These are phyloP conservation scores for Ptilonorhynchus violaceus DNA, from an alignment of 2,113 vertebrate genomes.

Conservation along the genomic window DNA sequence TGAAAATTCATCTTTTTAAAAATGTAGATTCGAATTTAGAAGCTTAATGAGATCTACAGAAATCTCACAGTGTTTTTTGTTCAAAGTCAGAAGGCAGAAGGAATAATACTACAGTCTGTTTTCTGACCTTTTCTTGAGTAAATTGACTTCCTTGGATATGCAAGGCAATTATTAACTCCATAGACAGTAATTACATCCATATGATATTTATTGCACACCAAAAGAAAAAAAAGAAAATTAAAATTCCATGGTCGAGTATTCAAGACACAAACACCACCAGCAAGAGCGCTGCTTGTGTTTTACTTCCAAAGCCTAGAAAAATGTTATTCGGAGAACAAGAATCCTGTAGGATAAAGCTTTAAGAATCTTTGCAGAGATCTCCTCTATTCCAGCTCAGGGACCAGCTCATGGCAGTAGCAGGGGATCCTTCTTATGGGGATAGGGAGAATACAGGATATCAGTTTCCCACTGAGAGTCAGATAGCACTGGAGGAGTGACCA, in stretches of 20 bases:
- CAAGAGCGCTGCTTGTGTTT: not conserved
- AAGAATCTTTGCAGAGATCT: not conserved
- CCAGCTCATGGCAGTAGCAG: not conserved
- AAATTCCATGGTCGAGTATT: not conserved
- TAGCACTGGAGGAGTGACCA: not conserved
- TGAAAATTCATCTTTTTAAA: not conserved
- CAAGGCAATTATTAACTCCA: constrained; percentile 27
- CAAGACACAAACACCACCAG: not conserved
- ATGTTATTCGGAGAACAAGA: not conserved
- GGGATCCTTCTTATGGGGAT: not conserved
- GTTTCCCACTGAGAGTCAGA: not conserved
- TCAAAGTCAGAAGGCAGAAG: not conserved
- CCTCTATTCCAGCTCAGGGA: not conserved
- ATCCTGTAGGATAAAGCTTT: not conserved
- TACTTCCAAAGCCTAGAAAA: not conserved
- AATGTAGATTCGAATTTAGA: not conserved
- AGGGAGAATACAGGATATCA: not conserved
- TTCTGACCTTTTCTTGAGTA: constrained; percentile 30
- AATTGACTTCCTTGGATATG: constrained; percentile 17
- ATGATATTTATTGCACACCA: not conserved
- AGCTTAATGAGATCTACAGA: constrained; percentile 15
- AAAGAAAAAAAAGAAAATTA: not conserved
- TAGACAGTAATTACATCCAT: constrained; percentile 20
- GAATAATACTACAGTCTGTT: not conserved
- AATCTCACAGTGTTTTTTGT: not conserved